phyloP scores from a whole-genome alignment of 2,888 invertebrate genomes.

The Trichopria drosophilae region DNA sequence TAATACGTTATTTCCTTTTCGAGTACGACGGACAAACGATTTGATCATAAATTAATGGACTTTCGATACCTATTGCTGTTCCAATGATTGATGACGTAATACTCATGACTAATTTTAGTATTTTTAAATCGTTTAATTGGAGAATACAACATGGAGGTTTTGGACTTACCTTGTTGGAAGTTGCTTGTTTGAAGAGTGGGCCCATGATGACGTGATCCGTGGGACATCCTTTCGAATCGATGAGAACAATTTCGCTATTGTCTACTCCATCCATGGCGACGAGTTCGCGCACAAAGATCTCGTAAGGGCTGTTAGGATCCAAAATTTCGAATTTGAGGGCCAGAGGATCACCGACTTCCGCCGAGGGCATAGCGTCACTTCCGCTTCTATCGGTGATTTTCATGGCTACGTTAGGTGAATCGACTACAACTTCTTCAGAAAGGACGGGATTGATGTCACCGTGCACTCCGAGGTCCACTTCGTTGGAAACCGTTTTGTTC shows the following conservation, averaged over 20 bases:
- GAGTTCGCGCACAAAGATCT: conserved; percentile 91
- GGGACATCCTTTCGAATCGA: conserved; percentile 89
- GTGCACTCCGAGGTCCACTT: conserved; percentile 85
- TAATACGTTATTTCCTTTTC: too few species aligned
- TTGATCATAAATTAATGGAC: too few species aligned
- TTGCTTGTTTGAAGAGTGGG: conserved; percentile 80
- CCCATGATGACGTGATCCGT: conserved; percentile 95
- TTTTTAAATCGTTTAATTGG: too few species aligned
- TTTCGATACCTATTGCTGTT: too few species aligned
- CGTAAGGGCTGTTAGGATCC: conserved; percentile 90
- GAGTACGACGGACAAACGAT: too few species aligned
- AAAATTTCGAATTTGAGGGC: conserved; percentile 89
- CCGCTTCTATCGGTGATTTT: conserved; percentile 84
- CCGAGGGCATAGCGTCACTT: conserved; percentile 80
- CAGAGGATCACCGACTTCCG: conserved; percentile 90
- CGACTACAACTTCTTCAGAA: conserved; percentile 88
- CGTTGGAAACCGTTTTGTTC: conserved; percentile 91
- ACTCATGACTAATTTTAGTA: too few species aligned
- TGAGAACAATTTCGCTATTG: conserved; percentile 87
- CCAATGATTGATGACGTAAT: too few species aligned
- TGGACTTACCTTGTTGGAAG: conserved; percentile 73
- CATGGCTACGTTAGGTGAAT: conserved; percentile 94
- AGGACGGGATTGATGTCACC: conserved; percentile 85
- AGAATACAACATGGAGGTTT: too few species aligned
- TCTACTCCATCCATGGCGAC: conserved; percentile 94